Conservation (phyloP, 2,113 vertebrate species). For the Phaethornis superciliosus region DNA sequence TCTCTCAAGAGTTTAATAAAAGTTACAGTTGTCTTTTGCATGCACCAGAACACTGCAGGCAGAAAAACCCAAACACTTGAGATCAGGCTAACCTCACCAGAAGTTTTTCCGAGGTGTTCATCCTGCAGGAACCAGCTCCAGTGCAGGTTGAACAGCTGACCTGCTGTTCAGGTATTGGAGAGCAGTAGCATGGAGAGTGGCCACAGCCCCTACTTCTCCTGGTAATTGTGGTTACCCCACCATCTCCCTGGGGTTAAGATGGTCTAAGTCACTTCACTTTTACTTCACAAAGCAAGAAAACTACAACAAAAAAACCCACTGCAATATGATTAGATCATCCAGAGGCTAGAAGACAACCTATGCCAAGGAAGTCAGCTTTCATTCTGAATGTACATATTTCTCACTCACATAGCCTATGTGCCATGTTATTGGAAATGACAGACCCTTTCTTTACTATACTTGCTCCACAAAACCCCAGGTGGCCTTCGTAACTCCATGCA, state of each 20-base stretch:
- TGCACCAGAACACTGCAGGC: neutral
- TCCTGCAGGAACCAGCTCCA: neutral
- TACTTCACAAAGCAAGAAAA: neutral
- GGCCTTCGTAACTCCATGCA: neutral
- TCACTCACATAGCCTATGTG: neutral
- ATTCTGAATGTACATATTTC: neutral
- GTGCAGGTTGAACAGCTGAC: neutral
- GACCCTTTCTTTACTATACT: neutral
- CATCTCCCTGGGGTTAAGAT: neutral
- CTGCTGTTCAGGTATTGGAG: neutral
- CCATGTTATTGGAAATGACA: neutral
- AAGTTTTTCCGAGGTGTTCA: neutral
- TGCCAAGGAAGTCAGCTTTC: neutral
- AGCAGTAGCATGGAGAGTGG: neutral
- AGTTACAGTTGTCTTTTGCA: neutral
- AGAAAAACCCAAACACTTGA: accelerated
- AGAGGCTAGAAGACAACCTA: neutral
- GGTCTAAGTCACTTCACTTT: neutral
- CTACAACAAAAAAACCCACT: neutral
- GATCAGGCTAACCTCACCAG: neutral
- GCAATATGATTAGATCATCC: neutral
- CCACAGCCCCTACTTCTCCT: neutral
- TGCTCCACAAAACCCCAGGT: neutral
- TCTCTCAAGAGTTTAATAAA: conserved; percentile 19
- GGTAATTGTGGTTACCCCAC: neutral